Evolutionary conservation across 1,140 invertebrate genomes (phyloP), one percentile per base, ranked within the genome.

Genomic region (Saccostrea glomerata): DNA sequence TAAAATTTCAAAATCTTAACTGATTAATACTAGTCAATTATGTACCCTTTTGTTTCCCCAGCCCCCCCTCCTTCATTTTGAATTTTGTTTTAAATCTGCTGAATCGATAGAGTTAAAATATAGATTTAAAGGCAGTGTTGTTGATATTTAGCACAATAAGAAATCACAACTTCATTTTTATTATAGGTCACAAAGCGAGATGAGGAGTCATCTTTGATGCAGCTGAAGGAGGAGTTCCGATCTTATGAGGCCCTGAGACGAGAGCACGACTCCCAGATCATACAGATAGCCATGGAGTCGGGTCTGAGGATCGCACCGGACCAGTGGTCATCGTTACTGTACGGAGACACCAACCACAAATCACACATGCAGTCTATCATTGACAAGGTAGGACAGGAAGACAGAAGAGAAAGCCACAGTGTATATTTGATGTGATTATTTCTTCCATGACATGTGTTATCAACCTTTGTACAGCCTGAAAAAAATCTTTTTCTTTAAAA

Each of bases 351-450:
- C 0, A 96, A 96, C 23, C 98, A 99, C 93, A 99, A 99, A 94
- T 98, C 98, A 25, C 98, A 99, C 93, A 99, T 99, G 98, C 98
- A 99, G 95, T 99, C 98, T 92, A 99, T 99, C 88, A 99, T 99
- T 92, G 96, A 96, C 92, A 96, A 96, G 90, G 95, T 96, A 90
- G 90, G 92, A 60, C 25, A 36, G 15, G 25, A 30, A 23, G 15
- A 17, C 73, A 2, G 0, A 15, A 23, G 1, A 40, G 5, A 47
- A 47, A 9, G 47, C 47, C 47, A 47, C 47, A 47, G 47, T 47
- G 47, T 47, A 47, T 47, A 1, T 47, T 47, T 9, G 1, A 47
- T 47, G 47, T 9, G 6, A 47, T 47, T 47, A 47, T 47, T 47
- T 47, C 40, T 47, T 47, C 2, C 40, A 47, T 47, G 2, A 5